Conservation (phyloP, 2,797 vertebrate genomes). For the Varecia variegata region DNA sequence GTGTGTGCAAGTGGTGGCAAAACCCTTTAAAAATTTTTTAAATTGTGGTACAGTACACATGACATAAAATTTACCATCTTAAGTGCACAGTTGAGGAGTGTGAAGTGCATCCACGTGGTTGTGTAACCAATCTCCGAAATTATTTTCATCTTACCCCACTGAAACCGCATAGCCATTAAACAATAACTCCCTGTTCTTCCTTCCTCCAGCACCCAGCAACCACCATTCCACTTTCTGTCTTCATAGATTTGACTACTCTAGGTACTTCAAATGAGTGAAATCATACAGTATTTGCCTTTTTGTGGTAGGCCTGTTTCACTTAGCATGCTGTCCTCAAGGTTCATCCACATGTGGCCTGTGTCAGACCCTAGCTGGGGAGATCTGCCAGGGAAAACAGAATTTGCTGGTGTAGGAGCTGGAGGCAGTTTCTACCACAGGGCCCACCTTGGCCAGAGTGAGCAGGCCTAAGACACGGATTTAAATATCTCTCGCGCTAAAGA, state of each 20-base stretch:
- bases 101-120: background rate
- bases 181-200: too few relatives aligned
- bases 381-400: background rate
- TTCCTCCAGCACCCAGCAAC: rapidly evolving
- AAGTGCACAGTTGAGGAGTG: background rate
- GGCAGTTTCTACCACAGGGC: background rate
- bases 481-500: background rate
- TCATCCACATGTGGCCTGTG: background rate
- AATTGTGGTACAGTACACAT: background rate
- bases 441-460: background rate
- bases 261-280: background rate
- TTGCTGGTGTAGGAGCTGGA: background rate
- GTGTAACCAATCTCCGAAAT: background rate
- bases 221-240: background rate
- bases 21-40: background rate
- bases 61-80: background rate
- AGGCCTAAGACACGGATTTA: background rate
- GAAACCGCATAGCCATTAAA: background rate
- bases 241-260: background rate
- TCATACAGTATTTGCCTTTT: background rate
- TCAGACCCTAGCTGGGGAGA: background rate
- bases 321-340: background rate
- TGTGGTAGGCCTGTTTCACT: background rate
- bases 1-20: background rate
- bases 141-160: background rate